Evolutionary conservation across 2,113 vertebrate genomes (phyloP).

Genomic region (Dunckerocampus dactyliophorus): DNA sequence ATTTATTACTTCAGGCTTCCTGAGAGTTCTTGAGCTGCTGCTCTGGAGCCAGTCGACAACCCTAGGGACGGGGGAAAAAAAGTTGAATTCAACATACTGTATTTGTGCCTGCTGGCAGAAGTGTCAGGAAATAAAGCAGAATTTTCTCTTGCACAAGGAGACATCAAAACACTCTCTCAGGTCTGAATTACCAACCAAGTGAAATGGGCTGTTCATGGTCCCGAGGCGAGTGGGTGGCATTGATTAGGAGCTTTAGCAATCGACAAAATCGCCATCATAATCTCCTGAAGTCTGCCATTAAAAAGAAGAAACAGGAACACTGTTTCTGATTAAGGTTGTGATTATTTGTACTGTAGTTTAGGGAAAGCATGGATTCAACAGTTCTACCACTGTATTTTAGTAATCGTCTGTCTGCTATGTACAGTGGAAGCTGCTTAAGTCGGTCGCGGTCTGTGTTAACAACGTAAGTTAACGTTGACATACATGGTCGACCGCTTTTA

Average conservation of each 20-base stretch:
- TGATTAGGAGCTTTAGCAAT: background rate
- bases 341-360: background rate
- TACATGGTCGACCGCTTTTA: no score
- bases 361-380: background rate
- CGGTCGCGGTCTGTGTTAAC: no score
- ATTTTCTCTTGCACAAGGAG: background rate
- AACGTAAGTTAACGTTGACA: no score
- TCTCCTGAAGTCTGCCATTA: background rate
- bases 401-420: no score
- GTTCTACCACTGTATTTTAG: no score
- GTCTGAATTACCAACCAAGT: slow-evolving; percentile 3
- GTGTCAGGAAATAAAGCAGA: background rate
- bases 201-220: background rate
- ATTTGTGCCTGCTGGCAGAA: slow-evolving; percentile 1
- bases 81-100: slow-evolving; percentile 1
- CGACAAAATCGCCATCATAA: background rate
- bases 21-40: background rate
- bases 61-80: background rate
- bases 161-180: slow-evolving; percentile 1
- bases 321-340: background rate
- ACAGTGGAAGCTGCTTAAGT: no score
- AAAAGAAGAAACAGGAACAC: background rate
- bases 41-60: background rate
- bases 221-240: background rate
- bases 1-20: background rate